These are phyloP conservation scores for Meiosimyza decipiens DNA, from an alignment of 2,888 invertebrate species.

Conservation along the genomic window DNA sequence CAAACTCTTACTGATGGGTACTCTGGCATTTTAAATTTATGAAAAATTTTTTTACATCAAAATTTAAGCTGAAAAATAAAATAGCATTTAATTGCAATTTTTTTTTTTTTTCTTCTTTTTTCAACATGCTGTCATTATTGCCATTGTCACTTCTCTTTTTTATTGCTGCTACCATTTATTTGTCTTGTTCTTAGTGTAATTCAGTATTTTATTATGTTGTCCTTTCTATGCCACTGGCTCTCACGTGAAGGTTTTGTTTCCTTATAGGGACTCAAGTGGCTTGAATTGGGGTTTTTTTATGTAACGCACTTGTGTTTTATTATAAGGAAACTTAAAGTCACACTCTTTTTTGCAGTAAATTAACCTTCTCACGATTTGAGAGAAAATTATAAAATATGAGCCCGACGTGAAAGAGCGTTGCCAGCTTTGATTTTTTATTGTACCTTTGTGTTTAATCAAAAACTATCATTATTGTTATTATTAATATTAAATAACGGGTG, in stretches of 20 bases:
- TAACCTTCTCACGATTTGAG: no score
- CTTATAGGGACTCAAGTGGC: neutral
- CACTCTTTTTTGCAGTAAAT: no score
- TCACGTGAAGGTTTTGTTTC: slow-evolving; percentile 22
- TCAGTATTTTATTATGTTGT: slow-evolving; percentile 26
- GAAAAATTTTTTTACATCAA: no score
- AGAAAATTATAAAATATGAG: neutral
- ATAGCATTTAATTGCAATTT: no score
- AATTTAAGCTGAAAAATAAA: no score
- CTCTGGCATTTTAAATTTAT: no score
- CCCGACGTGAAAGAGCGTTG: neutral
- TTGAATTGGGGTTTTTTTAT: neutral
- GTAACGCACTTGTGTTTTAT: slow-evolving; percentile 12
- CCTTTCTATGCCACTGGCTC: slow-evolving; percentile 23
- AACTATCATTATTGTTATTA: no score
- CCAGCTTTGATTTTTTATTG: no score
- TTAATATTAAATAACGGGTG: no score
- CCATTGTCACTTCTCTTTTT: slow-evolving; percentile 9
- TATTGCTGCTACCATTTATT: slow-evolving; percentile 30
- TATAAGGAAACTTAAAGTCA: no score
- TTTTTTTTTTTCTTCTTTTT: neutral
- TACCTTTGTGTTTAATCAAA: no score
- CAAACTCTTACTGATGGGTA: no score
- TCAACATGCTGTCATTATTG: neutral
- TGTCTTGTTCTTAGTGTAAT: slow-evolving; percentile 22